Evolutionary conservation across 2,797 vertebrate species (phyloP).

Genomic region (Setipinna tenuifilis): DNA sequence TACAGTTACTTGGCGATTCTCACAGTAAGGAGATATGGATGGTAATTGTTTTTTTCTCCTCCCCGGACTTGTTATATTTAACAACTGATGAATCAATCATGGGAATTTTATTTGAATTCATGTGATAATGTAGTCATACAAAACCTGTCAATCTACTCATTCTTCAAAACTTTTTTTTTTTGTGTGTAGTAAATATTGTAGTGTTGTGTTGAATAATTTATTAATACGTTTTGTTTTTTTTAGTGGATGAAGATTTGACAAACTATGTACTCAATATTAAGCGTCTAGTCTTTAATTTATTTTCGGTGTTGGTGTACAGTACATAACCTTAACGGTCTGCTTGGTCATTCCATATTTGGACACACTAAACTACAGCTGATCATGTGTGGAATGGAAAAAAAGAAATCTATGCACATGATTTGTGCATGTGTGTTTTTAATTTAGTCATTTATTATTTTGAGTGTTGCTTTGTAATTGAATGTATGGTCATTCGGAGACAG

Average conservation of each 20-base stretch:
- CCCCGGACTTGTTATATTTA: background rate
- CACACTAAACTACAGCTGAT: conserved; percentile 34
- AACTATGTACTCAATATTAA: conserved; percentile 32
- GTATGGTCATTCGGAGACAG: conserved; percentile 54
- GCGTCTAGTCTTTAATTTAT: conserved; percentile 31
- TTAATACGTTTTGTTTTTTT: background rate
- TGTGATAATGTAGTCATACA: background rate
- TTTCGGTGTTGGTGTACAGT: background rate
- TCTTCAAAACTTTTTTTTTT: background rate
- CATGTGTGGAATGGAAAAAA: conserved; percentile 32
- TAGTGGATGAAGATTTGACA: conserved; percentile 32
- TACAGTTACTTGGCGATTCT: background rate
- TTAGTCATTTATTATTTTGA: conserved; percentile 4
- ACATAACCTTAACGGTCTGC: background rate
- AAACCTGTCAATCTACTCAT: conserved; percentile 6
- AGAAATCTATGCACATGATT: conserved; percentile 63
- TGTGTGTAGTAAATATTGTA: background rate
- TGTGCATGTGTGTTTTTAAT: conserved; percentile 39
- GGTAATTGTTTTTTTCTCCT: background rate
- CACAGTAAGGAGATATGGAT: background rate
- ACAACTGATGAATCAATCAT: background rate
- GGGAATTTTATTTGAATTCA: background rate
- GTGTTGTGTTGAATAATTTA: conserved; percentile 11
- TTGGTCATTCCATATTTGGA: conserved; percentile 17
- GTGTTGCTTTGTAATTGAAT: conserved; percentile 57